These are phyloP conservation scores for Lycaon pictus DNA, from an alignment of 2,113 vertebrate genomes.

Conservation along the genomic window DNA sequence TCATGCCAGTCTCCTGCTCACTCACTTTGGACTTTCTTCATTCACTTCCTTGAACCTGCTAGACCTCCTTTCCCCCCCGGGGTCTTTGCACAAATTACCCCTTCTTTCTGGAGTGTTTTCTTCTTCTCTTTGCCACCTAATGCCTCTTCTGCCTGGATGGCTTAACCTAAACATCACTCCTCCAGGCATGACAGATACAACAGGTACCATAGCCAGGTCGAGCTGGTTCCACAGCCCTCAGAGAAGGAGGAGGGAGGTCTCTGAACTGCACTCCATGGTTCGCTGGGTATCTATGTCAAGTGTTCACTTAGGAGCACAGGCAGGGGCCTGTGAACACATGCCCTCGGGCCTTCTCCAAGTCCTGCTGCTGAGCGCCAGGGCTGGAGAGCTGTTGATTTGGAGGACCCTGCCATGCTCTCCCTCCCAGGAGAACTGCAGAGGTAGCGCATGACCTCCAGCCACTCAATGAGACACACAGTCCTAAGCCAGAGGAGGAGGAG, in stretches of 20 bases:
- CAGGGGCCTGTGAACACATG: not conserved
- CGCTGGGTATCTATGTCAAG: not conserved
- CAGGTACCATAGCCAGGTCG: not conserved
- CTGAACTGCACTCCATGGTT: not conserved
- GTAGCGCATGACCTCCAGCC: not conserved
- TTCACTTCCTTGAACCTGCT: not conserved
- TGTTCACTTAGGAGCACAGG: not conserved
- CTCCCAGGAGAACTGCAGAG: not conserved
- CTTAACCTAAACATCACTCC: not conserved
- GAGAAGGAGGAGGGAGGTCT: not conserved
- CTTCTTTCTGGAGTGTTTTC: constrained; percentile 2
- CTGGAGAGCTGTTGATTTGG: not conserved
- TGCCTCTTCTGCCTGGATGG: not conserved
- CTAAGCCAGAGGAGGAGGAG: not conserved
- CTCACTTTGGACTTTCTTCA: not conserved
- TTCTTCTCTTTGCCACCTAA: not conserved
- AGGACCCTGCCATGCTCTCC: not conserved
- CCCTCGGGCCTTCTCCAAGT: not conserved
- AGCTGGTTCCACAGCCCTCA: not conserved
- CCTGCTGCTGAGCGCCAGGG: not conserved
- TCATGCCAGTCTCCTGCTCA: not conserved
- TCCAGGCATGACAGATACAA: not conserved
- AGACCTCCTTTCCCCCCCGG: not conserved
- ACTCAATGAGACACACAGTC: not conserved
- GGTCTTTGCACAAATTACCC: not conserved